A percentile compares a stretch with the other conserved stretches of the same genome.
Evolutionary conservation across 1,140 invertebrate genomes (phyloP).

Genomic region (Trichonephila clavata): DNA sequence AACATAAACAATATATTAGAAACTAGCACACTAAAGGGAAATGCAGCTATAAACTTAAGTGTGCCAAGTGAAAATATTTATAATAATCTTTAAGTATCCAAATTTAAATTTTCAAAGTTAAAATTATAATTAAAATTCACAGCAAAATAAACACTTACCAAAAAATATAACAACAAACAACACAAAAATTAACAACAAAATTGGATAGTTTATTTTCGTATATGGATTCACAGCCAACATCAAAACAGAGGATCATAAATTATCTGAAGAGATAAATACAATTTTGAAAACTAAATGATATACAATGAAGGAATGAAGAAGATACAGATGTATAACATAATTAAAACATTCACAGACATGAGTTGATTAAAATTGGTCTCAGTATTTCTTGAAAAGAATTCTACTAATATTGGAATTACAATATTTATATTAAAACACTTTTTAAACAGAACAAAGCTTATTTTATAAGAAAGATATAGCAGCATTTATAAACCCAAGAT

Average conservation of each 20-base stretch:
- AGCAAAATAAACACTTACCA: no score
- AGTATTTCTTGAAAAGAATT: background rate
- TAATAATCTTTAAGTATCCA: background rate
- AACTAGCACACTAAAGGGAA: background rate
- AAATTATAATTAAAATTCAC: background rate
- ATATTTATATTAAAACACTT: background rate
- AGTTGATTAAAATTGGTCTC: slow-evolving; percentile 34
- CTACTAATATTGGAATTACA: slow-evolving; percentile 18
- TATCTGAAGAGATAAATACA: background rate
- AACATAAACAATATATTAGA: background rate
- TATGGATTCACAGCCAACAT: background rate
- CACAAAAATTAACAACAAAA: background rate
- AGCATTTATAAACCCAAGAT: background rate
- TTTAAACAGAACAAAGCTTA: background rate
- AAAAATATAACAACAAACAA: no score
- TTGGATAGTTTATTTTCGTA: background rate
- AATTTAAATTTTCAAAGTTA: background rate
- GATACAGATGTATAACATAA: background rate
- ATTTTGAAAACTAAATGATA: slow-evolving; percentile 7
- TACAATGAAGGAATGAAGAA: slow-evolving; percentile 26
- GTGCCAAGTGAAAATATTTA: background rate
- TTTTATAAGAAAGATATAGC: background rate
- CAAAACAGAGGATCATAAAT: background rate
- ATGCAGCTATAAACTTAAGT: background rate
- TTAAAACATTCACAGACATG: slow-evolving; percentile 2